Percentiles rank a stretch among this genome's conserved stretches.
Conservation (phyloP, 2,888 invertebrate species). For the Paralinhomoeus sp. region DNA sequence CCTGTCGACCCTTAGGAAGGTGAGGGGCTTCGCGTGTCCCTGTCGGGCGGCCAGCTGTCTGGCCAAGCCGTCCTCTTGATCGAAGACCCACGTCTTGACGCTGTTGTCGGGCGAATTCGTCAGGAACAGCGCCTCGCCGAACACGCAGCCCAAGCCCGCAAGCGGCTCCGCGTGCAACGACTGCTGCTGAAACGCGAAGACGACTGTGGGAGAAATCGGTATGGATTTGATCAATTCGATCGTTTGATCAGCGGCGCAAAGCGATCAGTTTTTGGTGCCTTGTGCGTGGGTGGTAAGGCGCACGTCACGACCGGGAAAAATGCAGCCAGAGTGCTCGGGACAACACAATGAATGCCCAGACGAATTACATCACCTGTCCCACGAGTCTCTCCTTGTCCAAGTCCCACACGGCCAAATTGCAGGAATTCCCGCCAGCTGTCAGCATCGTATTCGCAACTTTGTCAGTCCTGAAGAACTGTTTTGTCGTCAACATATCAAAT, state of each 20-base stretch:
- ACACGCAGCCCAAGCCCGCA: conserved; percentile 53
- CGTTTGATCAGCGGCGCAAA: no score
- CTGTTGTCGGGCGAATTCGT: conserved; percentile 28
- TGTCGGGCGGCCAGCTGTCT: conserved; percentile 22
- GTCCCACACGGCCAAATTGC: conserved; percentile 81
- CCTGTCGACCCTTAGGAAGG: neutral
- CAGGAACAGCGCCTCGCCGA: conserved; percentile 64
- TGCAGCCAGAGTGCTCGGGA: no score
- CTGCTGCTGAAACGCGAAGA: no score
- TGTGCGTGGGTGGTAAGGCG: neutral
- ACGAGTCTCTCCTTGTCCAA: conserved; percentile 42
- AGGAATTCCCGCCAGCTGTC: conserved; percentile 30
- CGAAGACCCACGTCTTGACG: conserved; percentile 41
- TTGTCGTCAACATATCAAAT: neutral
- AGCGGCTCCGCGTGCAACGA: no score
- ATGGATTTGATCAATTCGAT: no score
- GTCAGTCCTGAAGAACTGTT: conserved; percentile 14
- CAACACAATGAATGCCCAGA: no score
- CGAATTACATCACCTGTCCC: conserved; percentile 26
- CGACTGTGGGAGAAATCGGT: no score
- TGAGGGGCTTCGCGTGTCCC: conserved; percentile 30
- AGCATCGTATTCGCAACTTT: conserved; percentile 14
- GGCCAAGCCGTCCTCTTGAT: conserved; percentile 53
- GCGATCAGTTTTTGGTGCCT: neutral
- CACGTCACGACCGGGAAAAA: no score